A percentile compares a stretch with the other conserved stretches of the same genome.
phyloP scores from a whole-genome alignment of 2,797 vertebrate genomes.

The Aphelocoma californica region DNA sequence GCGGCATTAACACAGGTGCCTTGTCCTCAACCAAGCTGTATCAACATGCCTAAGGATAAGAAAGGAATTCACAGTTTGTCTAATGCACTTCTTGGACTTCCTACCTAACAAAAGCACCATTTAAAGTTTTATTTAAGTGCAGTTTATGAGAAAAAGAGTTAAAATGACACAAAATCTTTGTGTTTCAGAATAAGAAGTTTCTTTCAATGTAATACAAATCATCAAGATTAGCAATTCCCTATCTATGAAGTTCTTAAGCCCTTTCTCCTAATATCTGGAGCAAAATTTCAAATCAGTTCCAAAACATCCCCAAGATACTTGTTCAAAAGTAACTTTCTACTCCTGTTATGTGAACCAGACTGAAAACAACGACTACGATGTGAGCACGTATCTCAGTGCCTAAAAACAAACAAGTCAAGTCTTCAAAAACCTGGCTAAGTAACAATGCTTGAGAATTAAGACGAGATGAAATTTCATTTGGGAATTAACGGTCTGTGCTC shows the following conservation, averaged over 20 bases:
- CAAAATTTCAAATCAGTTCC: not conserved
- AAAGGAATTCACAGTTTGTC: not conserved
- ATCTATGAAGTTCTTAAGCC: not conserved
- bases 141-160: not conserved
- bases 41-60: not conserved
- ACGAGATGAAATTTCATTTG: conserved; percentile 50
- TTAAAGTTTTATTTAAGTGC: not conserved
- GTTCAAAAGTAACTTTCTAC: not conserved
- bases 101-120: not conserved
- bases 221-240: not conserved
- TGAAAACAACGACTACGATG: not conserved
- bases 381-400: not conserved
- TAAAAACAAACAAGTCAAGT: conserved; percentile 16
- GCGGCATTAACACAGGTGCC: not conserved
- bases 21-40: not conserved
- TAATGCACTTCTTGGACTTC: not conserved
- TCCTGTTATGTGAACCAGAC: not conserved
- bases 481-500: conserved; percentile 73
- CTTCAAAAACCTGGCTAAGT: conserved; percentile 31
- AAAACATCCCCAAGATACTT: not conserved
- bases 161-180: not conserved
- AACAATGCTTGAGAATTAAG: conserved; percentile 20
- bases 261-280: not conserved
- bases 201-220: not conserved
- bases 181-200: not conserved